Evolutionary conservation across 2,888 invertebrate species (phyloP), one percentile per base, ranked within the genome.

Genomic region (Pinctada fucata): DNA sequence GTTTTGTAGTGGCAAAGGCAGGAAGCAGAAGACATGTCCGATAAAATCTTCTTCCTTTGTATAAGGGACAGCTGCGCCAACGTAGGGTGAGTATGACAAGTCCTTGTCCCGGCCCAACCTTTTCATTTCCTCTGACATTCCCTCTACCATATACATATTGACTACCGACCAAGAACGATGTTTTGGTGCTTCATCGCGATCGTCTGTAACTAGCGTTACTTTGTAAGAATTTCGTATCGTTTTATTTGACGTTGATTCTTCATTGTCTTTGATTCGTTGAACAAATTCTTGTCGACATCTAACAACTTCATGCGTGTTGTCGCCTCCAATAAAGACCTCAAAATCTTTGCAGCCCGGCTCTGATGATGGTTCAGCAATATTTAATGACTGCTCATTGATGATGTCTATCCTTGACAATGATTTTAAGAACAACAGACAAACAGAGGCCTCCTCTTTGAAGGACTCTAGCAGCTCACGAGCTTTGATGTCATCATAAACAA

Each of bases 11-110:
- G 91, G 90, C 31, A 92, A 85, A n/a, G 92, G 92, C 31, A 91
- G 83, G 76, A 91, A 90, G 76, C 91, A 91, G 79, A 90, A 91
- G 3, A 90, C 82, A 50, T 91, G 90, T 13, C 91, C 90, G 52
- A 76, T 75, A 16, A 80, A 75, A 4, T 69, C 63, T 1, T 16
- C n/a, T 13, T 51, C 51, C 3, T 10, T 58, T 16, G 63, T 52
- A 3, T 79, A 10, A 13, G 73, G 79, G 4, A 78, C 70, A 3
- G 85, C 85, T 4, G 81, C 66, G n/a, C 83, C 82, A 45, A 83
- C 83, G 50, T 80, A 78, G 13, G 83, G 85, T 64, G 73, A 80
- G 52, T 83, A 82, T 4, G 79, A 76, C 3, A 83, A 68, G 8
- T 73, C 47, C 50, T 77, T 64, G 16, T 78, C 83, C 31, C 51